Percentiles rank a stretch among this genome's conserved stretches.
Evolutionary conservation across 1,140 invertebrate species (phyloP).

Genomic region (Brachionus manjavacas): DNA sequence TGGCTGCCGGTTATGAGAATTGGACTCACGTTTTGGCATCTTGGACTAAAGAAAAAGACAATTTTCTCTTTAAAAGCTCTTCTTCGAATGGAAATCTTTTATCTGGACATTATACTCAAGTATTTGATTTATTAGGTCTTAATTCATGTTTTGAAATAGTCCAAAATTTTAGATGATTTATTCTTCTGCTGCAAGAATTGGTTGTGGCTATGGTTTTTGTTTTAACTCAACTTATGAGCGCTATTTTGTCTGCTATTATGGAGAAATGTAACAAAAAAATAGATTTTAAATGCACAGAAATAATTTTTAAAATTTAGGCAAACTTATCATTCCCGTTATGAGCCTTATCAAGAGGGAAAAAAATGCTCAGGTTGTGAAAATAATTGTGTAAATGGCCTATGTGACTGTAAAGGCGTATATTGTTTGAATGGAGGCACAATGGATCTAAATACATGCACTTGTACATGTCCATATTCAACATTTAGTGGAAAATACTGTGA

Average conservation of each 20-base stretch:
- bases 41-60: slow-evolving; percentile 33
- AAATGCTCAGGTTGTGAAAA: slow-evolving; percentile 3
- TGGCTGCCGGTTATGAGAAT: slow-evolving; percentile 40
- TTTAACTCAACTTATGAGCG: slow-evolving; percentile 28
- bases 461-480: slow-evolving; percentile 34
- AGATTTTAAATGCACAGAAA: background rate
- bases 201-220: slow-evolving; percentile 32
- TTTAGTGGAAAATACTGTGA: slow-evolving; percentile 42
- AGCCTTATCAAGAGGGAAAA: slow-evolving; percentile 40
- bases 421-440: slow-evolving; percentile 39
- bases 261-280: slow-evolving; percentile 26
- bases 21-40: slow-evolving; percentile 28
- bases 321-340: slow-evolving; percentile 30
- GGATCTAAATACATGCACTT: slow-evolving; percentile 40
- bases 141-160: background rate
- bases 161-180: slow-evolving; percentile 32
- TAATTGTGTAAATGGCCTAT: slow-evolving; percentile 28
- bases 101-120: slow-evolving; percentile 43
- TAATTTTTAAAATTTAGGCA: slow-evolving; percentile 34
- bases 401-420: slow-evolving; percentile 25
- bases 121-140: background rate
- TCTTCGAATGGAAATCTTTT: slow-evolving; percentile 1
- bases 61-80: slow-evolving; percentile 38
- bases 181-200: slow-evolving; percentile 29
- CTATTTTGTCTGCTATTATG: slow-evolving; percentile 42